Conservation (phyloP, 2,113 vertebrate genomes). For the Maccullochella peelii region DNA sequence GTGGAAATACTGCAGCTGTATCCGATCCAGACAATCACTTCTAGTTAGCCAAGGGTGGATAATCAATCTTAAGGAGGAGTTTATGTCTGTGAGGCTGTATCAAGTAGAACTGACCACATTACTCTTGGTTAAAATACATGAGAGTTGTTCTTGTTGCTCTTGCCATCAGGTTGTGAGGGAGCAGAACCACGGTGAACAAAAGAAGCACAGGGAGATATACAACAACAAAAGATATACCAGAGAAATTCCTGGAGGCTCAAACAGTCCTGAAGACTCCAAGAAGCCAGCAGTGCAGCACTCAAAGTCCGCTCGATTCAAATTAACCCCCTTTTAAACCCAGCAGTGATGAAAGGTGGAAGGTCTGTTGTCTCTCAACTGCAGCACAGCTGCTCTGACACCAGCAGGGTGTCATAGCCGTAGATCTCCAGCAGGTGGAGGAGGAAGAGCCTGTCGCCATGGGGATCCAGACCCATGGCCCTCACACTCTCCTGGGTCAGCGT, state of each 20-base stretch:
- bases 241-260: slow-evolving; percentile 8
- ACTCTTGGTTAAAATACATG: not conserved
- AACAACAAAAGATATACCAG: slow-evolving; percentile 16
- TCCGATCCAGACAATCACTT: not conserved
- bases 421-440: slow-evolving; percentile 95
- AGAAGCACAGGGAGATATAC: slow-evolving; percentile 7
- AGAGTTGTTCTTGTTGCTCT: not conserved
- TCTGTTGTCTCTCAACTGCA: slow-evolving; percentile 86
- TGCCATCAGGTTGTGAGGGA: slow-evolving; percentile 5
- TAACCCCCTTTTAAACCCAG: slow-evolving; percentile 23
- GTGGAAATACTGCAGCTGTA: not conserved
- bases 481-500: slow-evolving; percentile 93
- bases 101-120: not conserved
- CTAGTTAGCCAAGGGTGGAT: not conserved
- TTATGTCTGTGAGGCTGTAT: not conserved
- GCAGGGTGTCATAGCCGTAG: slow-evolving; percentile 93
- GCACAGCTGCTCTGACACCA: slow-evolving; percentile 95
- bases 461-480: slow-evolving; percentile 95
- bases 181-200: slow-evolving; percentile 23
- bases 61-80: not conserved
- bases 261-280: slow-evolving; percentile 38
- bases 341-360: slow-evolving; percentile 14
- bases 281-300: slow-evolving; percentile 56
- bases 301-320: slow-evolving; percentile 26
- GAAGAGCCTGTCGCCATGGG: slow-evolving; percentile 93